Percentiles rank a stretch among this genome's conserved stretches.
phyloP scores from a whole-genome alignment of 2,797 vertebrate species.

The Catamblyrhynchus diadema region DNA sequence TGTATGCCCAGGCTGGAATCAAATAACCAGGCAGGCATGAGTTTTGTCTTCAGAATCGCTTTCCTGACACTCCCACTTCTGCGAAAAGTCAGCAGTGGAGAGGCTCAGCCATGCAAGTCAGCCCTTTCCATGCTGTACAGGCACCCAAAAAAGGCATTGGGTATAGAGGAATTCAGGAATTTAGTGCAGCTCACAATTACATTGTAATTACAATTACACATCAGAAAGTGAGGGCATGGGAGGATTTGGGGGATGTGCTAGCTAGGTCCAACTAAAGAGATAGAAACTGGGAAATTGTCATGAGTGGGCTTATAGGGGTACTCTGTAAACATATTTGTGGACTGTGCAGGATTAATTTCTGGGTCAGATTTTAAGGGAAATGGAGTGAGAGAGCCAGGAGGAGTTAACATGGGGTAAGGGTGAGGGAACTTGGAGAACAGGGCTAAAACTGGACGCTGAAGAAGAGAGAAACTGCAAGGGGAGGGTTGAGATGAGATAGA shows the following conservation, averaged over 20 bases:
- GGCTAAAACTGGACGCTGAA: background rate
- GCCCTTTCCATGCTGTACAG: background rate
- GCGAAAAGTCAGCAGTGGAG: background rate
- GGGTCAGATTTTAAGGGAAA: background rate
- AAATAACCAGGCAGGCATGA: background rate
- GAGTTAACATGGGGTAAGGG: background rate
- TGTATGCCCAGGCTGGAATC: background rate
- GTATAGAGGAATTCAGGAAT: background rate
- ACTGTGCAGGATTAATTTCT: accelerated
- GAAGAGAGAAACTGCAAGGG: background rate
- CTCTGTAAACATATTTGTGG: background rate
- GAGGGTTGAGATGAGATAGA: background rate
- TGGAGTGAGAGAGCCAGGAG: background rate
- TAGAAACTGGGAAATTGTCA: background rate
- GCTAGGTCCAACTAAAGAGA: background rate
- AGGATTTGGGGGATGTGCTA: background rate
- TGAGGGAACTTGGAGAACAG: background rate
- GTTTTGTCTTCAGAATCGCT: background rate
- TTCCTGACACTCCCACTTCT: background rate
- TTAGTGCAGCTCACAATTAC: accelerated
- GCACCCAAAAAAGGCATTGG: background rate
- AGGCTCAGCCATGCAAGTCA: background rate
- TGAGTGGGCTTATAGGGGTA: accelerated
- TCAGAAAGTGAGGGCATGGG: background rate
- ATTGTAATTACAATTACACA: background rate